These are phyloP conservation scores for Chymomyza caudatula DNA, from an alignment of 2,888 invertebrate genomes.

Conservation along the genomic window DNA sequence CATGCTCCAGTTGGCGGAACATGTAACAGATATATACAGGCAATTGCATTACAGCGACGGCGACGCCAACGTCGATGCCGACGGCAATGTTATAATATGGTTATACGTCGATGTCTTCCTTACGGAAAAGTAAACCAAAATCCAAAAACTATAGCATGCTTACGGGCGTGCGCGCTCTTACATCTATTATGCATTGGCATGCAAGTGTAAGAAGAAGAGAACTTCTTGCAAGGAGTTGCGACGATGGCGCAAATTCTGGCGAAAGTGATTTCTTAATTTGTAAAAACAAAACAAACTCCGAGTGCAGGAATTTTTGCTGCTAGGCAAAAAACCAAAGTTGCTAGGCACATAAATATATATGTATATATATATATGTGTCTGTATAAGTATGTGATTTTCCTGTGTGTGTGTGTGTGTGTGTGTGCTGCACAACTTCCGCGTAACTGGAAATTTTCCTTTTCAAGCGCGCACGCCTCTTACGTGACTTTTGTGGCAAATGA, in stretches of 20 bases:
- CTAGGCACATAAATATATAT: background rate
- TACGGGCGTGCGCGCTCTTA: conserved; percentile 12
- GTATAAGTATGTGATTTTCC: background rate
- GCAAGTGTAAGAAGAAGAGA: background rate
- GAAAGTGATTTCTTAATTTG: conserved; percentile 75
- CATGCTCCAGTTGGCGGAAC: background rate
- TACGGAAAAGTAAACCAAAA: background rate
- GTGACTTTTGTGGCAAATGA: conserved; percentile 68
- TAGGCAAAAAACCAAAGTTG: background rate
- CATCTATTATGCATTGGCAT: conserved; percentile 32
- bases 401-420: conserved; percentile 19
- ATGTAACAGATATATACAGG: conserved; percentile 9
- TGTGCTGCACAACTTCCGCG: conserved; percentile 29
- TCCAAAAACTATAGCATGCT: conserved; percentile 20
- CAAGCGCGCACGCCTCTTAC: conserved; percentile 46
- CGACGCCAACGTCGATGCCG: background rate
- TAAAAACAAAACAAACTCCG: conserved; percentile 38
- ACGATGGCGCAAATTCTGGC: conserved; percentile 14
- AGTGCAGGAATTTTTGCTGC: conserved; percentile 6
- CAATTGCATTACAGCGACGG: background rate
- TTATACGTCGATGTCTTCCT: background rate
- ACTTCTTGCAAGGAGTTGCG: background rate
- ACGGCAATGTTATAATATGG: background rate
- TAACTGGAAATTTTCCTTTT: conserved; percentile 48
- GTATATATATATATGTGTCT: background rate